A percentile compares a stretch with the other conserved stretches of the same genome.
Evolutionary conservation across 1,140 invertebrate genomes (phyloP).

Genomic region (Armadillidium nasatum): DNA sequence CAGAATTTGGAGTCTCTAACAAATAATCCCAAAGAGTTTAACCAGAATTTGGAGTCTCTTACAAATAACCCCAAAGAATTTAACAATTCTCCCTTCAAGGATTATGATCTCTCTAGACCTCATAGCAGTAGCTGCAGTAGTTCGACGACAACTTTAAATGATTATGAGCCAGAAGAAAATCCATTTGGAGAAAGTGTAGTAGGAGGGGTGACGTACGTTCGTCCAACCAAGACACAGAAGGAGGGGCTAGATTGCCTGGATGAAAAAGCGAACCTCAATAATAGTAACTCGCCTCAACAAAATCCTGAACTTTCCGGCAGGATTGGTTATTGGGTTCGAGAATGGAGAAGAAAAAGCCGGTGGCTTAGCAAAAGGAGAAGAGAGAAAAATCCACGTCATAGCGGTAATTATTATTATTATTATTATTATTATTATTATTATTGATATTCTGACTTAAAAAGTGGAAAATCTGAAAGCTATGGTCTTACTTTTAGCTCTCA

Average conservation of each 20-base stretch:
- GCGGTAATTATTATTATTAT: background rate
- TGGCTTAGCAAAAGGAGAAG: background rate
- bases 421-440: too few species aligned
- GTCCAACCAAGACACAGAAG: background rate
- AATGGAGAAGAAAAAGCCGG: background rate
- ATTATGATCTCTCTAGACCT: background rate
- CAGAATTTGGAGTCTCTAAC: background rate
- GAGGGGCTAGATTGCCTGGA: background rate
- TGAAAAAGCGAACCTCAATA: background rate
- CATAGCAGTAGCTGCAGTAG: background rate
- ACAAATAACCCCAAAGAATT: background rate
- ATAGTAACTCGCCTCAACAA: background rate
- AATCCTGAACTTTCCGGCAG: background rate
- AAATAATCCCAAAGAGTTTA: background rate
- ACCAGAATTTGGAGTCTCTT: background rate
- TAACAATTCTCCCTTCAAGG: background rate
- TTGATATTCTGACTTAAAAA: too few species aligned
- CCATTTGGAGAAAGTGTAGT: background rate
- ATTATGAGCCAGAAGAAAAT: background rate
- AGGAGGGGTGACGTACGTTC: background rate
- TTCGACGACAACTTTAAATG: background rate
- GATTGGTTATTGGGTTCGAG: background rate
- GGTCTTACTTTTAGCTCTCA: too few species aligned
- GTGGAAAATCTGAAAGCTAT: too few species aligned
- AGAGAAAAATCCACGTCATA: slow-evolving; percentile 1